These are phyloP conservation scores for Protonibea diacanthus DNA, from an alignment of 2,797 vertebrate genomes.

Conservation along the genomic window DNA sequence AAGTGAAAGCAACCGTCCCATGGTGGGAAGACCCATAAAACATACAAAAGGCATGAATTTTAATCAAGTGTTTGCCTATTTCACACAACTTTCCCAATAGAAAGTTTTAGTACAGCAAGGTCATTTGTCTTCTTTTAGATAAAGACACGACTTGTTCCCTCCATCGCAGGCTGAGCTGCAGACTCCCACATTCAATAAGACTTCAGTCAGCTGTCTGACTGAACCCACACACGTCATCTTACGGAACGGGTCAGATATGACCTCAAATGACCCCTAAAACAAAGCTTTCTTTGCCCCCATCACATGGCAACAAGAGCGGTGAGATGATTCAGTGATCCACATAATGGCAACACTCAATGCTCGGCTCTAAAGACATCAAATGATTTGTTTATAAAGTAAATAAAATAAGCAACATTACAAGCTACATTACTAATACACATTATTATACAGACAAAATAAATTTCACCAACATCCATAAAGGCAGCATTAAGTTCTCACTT, in stretches of 20 bases:
- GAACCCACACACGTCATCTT: slow-evolving; percentile 63
- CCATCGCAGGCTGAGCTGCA: slow-evolving; percentile 21
- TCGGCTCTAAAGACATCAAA: slow-evolving; percentile 11
- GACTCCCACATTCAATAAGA: slow-evolving; percentile 65
- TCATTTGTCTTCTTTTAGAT: slow-evolving; percentile 68
- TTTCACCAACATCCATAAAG: slow-evolving; percentile 8
- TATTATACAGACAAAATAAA: slow-evolving; percentile 12
- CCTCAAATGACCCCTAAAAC: slow-evolving; percentile 58
- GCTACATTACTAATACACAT: slow-evolving; percentile 27
- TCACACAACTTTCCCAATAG: slow-evolving; percentile 28
- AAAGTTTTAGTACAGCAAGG: slow-evolving; percentile 54
- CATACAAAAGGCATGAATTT: slow-evolving; percentile 46
- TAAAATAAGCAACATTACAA: slow-evolving; percentile 12
- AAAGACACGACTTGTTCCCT: slow-evolving; percentile 70
- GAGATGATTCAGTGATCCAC: slow-evolving; percentile 34
- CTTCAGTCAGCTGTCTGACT: slow-evolving; percentile 45
- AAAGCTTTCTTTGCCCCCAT: slow-evolving; percentile 57
- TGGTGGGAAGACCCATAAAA: slow-evolving; percentile 24
- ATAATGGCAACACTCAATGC: slow-evolving; percentile 14
- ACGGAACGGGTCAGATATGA: slow-evolving; percentile 50
- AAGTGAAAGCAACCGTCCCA: slow-evolving; percentile 24
- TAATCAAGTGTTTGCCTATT: slow-evolving; percentile 43
- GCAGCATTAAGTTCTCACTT: slow-evolving; percentile 44
- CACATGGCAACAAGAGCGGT: slow-evolving; percentile 28
- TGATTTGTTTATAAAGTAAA: slow-evolving; percentile 22